phyloP scores from a whole-genome alignment of 2,113 vertebrate species.

The Oostethus manadensis region DNA sequence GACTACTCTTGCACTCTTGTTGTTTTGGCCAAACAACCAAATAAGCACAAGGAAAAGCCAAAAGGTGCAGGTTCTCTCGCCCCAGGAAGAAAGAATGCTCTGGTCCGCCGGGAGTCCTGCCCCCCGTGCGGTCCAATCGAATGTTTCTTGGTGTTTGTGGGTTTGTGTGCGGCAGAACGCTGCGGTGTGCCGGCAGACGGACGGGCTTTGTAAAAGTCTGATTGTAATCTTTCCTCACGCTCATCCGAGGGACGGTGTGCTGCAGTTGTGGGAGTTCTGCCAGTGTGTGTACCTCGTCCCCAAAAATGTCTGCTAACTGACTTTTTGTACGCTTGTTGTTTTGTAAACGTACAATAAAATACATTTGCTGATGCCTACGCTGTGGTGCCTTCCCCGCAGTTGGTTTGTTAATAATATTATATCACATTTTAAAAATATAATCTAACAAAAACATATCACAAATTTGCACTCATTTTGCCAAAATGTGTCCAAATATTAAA shows the following conservation, averaged over 20 bases:
- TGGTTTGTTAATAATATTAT: too few species aligned
- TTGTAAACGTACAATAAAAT: conserved; percentile 79
- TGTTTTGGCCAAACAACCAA: conserved; percentile 69
- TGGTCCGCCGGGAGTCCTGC: conserved; percentile 39
- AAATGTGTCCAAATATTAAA: too few species aligned
- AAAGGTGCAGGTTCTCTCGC: conserved; percentile 35
- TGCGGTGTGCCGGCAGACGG: conserved; percentile 29
- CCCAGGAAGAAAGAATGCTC: conserved; percentile 18
- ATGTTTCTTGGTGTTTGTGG: conserved; percentile 54
- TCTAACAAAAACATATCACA: too few species aligned
- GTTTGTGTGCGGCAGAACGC: conserved; percentile 40
- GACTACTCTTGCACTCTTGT: conserved; percentile 75
- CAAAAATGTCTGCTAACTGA: conserved; percentile 66
- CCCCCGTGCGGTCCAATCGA: conserved; percentile 50
- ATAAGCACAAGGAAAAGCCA: conserved; percentile 74
- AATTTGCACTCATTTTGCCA: too few species aligned
- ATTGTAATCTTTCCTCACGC: conserved; percentile 47
- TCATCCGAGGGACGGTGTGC: conserved; percentile 53
- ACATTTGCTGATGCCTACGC: conserved; percentile 64
- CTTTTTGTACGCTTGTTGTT: conserved; percentile 78
- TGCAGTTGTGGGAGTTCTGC: conserved; percentile 60
- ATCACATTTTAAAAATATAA: too few species aligned
- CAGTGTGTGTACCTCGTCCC: conserved; percentile 59
- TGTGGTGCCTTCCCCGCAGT: background rate
- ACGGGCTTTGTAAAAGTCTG: conserved; percentile 60